These are phyloP conservation scores for Porphyrio hochstetteri DNA, from an alignment of 2,113 vertebrate species.

Conservation along the genomic window DNA sequence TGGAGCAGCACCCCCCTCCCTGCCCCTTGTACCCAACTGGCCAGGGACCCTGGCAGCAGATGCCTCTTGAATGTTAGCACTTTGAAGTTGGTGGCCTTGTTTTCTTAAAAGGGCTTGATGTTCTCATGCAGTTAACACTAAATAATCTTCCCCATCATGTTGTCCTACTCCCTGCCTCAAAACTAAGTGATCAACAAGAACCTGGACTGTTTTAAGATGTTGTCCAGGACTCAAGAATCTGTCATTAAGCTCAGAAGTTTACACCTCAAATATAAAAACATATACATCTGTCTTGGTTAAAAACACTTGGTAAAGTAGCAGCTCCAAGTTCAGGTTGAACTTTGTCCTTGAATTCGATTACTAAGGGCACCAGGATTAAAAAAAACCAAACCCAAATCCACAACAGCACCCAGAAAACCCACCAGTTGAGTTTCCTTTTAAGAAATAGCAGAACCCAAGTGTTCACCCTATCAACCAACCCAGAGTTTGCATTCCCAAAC, in stretches of 20 bases:
- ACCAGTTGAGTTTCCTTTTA: fast-evolving
- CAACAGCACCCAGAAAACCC: not conserved
- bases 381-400: not conserved
- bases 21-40: not conserved
- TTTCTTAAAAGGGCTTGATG: constrained; percentile 81
- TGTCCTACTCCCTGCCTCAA: constrained; percentile 51
- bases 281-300: not conserved
- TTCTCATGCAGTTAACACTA: constrained; percentile 71
- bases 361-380: not conserved
- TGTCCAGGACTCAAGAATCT: not conserved
- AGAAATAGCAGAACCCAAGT: not conserved
- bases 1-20: not conserved
- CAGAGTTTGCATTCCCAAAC: not conserved
- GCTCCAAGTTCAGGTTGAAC: not conserved
- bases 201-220: not conserved
- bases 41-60: not conserved
- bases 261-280: not conserved
- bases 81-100: constrained; percentile 76
- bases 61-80: constrained; percentile 36
- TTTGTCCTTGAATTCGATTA: not conserved
- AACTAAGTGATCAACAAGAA: not conserved
- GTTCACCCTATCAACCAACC: not conserved
- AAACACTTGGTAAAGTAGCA: not conserved
- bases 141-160: not conserved
- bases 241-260: constrained; percentile 43